These are phyloP conservation scores for Drosophila albomicans DNA, from an alignment of 1,140 invertebrate species.

Conservation along the genomic window DNA sequence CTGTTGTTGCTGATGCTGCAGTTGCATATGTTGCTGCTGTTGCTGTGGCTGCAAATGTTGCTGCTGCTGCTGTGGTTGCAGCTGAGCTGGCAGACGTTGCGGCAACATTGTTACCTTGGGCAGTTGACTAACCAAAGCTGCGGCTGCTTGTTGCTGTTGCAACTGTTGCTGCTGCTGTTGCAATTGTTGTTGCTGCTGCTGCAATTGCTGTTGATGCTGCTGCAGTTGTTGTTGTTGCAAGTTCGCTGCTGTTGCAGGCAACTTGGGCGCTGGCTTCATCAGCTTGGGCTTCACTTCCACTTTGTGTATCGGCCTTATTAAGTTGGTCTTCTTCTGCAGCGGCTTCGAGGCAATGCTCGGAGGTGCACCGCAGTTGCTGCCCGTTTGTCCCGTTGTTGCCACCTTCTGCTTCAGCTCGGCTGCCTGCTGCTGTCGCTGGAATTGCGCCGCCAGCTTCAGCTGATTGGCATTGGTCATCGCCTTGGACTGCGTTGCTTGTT, in stretches of 20 bases:
- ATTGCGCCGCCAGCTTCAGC: constrained; percentile 28
- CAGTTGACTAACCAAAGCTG: constrained; percentile 29
- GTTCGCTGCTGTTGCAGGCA: constrained; percentile 2
- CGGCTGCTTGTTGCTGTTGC: constrained; percentile 16
- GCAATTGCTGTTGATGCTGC: constrained; percentile 38
- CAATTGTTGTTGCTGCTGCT: constrained; percentile 32
- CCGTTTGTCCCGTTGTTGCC: constrained; percentile 33
- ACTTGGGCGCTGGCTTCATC: constrained; percentile 65
- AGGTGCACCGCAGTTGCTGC: constrained; percentile 62
- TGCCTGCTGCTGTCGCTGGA: constrained; percentile 9
- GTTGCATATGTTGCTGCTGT: constrained; percentile 13
- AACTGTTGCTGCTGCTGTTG: constrained; percentile 15
- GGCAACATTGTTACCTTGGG: constrained; percentile 52
- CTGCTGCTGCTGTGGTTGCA: constrained; percentile 25
- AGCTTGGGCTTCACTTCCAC: constrained; percentile 80
- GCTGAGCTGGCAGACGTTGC: constrained; percentile 48
- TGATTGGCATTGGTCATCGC: constrained; percentile 15
- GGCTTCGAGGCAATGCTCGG: constrained; percentile 76
- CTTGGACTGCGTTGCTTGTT: background rate
- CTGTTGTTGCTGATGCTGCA: constrained; percentile 33
- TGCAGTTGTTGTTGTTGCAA: constrained; percentile 43
- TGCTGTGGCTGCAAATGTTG: constrained; percentile 29
- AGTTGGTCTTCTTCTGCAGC: constrained; percentile 71
- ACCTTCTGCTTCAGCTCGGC: constrained; percentile 26
- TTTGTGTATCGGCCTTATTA: constrained; percentile 78